Evolutionary conservation across 2,888 invertebrate species (phyloP).

Genomic region (Chrysina gloriosa): DNA sequence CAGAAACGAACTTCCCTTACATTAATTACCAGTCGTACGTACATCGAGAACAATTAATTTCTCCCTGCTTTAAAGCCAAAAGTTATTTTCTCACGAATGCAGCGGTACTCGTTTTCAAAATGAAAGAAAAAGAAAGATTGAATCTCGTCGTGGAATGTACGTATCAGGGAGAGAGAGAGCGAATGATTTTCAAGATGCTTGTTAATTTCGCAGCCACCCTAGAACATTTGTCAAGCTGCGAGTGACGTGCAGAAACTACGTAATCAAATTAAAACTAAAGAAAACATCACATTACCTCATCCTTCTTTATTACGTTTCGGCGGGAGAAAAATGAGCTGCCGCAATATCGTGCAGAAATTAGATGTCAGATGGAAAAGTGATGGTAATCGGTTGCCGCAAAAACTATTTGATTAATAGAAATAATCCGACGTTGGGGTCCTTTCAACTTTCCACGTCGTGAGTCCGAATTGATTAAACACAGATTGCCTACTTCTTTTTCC

Average conservation of each 20-base stretch:
- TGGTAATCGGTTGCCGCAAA: constrained; percentile 17
- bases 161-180: neutral
- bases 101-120: too few relatives aligned
- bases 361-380: constrained; percentile 27
- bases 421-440: neutral
- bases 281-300: constrained; percentile 14
- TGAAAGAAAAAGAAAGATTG: too few relatives aligned
- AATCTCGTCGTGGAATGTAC: neutral
- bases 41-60: too few relatives aligned
- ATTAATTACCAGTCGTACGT: too few relatives aligned
- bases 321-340: constrained; percentile 19
- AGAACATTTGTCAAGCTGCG: constrained; percentile 1
- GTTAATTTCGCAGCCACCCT: constrained; percentile 9
- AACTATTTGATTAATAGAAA: constrained; percentile 32
- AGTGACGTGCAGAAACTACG: constrained; percentile 21
- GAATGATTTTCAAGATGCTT: constrained; percentile 8
- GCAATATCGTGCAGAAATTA: constrained; percentile 26
- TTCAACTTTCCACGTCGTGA: neutral
- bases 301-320: constrained; percentile 24
- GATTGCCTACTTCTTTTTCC: neutral
- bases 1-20: too few relatives aligned
- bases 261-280: constrained; percentile 28
- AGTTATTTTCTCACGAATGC: too few relatives aligned
- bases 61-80: too few relatives aligned
- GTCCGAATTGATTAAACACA: neutral